A percentile compares a stretch with the other conserved stretches of the same genome.
Conservation (phyloP, 1,140 invertebrate species). For the Aradophagus sp. region DNA sequence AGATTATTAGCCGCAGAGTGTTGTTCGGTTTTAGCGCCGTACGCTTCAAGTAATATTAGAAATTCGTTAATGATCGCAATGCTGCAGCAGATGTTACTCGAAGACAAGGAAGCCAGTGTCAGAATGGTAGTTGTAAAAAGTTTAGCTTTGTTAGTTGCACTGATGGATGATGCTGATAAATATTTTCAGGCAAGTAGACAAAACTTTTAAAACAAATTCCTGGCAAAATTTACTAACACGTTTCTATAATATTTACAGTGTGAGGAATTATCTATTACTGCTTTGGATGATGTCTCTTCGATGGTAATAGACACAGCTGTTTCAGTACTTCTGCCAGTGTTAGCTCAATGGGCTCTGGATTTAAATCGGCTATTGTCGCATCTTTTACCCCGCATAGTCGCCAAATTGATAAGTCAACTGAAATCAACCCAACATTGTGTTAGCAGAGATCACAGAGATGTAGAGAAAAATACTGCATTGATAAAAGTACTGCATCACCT, state of each 20-base stretch:
- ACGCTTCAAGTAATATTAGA: slow-evolving; percentile 80
- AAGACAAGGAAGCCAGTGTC: slow-evolving; percentile 82
- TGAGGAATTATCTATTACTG: slow-evolving; percentile 77
- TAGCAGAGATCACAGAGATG: slow-evolving; percentile 67
- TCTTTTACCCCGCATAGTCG: slow-evolving; percentile 66
- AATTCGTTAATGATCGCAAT: slow-evolving; percentile 84
- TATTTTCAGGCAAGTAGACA: slow-evolving; percentile 81
- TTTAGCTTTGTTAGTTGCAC: slow-evolving; percentile 79
- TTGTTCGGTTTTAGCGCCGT: slow-evolving; percentile 83
- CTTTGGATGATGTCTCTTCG: slow-evolving; percentile 75
- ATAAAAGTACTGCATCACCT: slow-evolving; percentile 73
- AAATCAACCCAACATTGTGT: slow-evolving; percentile 60
- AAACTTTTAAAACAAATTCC: too few species aligned
- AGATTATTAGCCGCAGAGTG: slow-evolving; percentile 83
- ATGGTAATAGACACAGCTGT: slow-evolving; percentile 74
- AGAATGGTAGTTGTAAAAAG: slow-evolving; percentile 79
- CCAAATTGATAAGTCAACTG: slow-evolving; percentile 66
- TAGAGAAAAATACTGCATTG: slow-evolving; percentile 61
- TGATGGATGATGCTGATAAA: slow-evolving; percentile 82
- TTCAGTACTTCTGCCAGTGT: slow-evolving; percentile 75
- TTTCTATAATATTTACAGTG: slow-evolving; percentile 67
- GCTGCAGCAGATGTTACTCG: slow-evolving; percentile 83
- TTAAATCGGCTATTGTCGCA: slow-evolving; percentile 74
- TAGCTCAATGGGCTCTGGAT: slow-evolving; percentile 80
- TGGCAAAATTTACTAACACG: too few species aligned